Percentiles rank a stretch among this genome's conserved stretches.
Evolutionary conservation across 37 sponge, comb jelly and placozoan species (phyloP).

Genomic region (Halisarca cf. caerulea): DNA sequence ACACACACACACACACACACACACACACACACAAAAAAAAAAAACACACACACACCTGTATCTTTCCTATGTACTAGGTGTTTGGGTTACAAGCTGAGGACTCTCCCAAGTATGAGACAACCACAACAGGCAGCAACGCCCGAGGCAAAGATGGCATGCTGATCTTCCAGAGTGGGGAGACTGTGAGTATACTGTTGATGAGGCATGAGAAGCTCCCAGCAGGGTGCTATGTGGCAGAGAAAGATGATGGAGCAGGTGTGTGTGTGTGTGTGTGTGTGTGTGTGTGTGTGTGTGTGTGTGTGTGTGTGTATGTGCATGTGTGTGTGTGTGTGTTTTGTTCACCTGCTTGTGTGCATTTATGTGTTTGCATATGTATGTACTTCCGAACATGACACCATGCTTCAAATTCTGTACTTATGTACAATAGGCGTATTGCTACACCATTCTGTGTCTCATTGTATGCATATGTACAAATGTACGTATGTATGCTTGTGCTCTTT

Average conservation of each 20-base stretch:
- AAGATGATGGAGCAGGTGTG: conserved; percentile 66
- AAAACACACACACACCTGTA: background rate
- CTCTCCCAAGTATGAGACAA: conserved; percentile 40
- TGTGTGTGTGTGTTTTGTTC: background rate
- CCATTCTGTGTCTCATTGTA: too few species aligned
- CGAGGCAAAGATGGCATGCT: conserved; percentile 46
- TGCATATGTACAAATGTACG: background rate
- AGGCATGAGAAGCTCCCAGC: conserved; percentile 56
- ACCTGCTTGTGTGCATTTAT: background rate
- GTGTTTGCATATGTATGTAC: background rate
- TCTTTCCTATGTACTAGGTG: too few species aligned
- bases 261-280: conserved; percentile 47
- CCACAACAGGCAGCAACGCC: conserved; percentile 26
- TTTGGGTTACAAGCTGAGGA: conserved; percentile 28
- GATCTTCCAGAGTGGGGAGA: conserved; percentile 28
- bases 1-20: too few species aligned
- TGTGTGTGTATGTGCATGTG: conserved; percentile 12
- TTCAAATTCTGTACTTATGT: too few species aligned
- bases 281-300: conserved; percentile 6
- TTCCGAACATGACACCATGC: too few species aligned
- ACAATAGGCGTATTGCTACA: too few species aligned
- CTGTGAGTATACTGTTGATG: conserved; percentile 42
- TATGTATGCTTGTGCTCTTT: too few species aligned
- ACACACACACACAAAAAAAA: too few species aligned
- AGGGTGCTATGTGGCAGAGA: conserved; percentile 53